These are phyloP conservation scores for Drosophila ezoana DNA, from an alignment of 2,888 invertebrate genomes.

Conservation along the genomic window DNA sequence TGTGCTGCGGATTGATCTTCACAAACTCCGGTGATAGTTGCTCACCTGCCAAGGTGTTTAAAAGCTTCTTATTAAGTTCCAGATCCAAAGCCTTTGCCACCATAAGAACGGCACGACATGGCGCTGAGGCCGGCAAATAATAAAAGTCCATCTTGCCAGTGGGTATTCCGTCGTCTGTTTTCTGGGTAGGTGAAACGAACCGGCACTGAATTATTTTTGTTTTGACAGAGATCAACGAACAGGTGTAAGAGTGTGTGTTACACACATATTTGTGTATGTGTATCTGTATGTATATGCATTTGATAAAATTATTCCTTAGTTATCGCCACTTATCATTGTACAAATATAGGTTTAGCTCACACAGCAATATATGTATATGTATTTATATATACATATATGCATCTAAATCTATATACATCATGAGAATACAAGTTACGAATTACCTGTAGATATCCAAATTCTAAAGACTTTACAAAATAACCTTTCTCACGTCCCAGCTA, in stretches of 20 bases:
- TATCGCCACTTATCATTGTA: not conserved
- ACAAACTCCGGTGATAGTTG: constrained; percentile 89
- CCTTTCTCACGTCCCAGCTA: no score
- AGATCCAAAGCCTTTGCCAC: constrained; percentile 88
- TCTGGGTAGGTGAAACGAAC: not conserved
- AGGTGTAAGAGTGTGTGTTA: not conserved
- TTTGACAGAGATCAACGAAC: not conserved
- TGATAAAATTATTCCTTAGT: not conserved
- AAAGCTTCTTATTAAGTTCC: constrained; percentile 87
- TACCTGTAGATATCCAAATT: not conserved
- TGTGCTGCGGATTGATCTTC: constrained; percentile 92
- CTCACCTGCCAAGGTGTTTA: constrained; percentile 87
- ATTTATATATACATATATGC: no score
- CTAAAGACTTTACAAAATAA: no score
- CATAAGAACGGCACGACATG: constrained; percentile 88
- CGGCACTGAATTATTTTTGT: not conserved
- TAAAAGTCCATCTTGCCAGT: constrained; percentile 85
- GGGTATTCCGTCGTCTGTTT: not conserved
- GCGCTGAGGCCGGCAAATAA: constrained; percentile 85
- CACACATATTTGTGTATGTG: no score
- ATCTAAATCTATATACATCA: not conserved
- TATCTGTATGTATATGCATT: not conserved
- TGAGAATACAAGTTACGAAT: not conserved
- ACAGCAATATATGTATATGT: not conserved
- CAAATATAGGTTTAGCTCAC: not conserved